phyloP scores from a whole-genome alignment of 1,140 invertebrate genomes.

The Philotrypesis tridentata region DNA sequence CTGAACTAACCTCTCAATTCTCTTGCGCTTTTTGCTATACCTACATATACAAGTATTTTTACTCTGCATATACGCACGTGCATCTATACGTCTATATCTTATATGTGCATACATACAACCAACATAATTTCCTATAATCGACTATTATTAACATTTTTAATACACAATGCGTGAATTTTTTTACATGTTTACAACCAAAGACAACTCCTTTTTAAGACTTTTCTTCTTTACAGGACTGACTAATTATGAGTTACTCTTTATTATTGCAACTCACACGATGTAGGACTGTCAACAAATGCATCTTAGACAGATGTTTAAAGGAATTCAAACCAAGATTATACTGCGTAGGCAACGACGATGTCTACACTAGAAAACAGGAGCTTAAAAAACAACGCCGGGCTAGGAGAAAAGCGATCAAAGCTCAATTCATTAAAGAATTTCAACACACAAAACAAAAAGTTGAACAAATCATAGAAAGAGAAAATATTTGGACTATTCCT shows the following conservation, averaged over 20 bases:
- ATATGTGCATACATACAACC: too few relatives aligned
- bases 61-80: too few relatives aligned
- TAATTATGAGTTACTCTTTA: conserved; percentile 59
- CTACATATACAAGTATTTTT: too few relatives aligned
- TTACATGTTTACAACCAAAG: too few relatives aligned
- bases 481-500: conserved; percentile 95
- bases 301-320: conserved; percentile 61
- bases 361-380: conserved; percentile 54
- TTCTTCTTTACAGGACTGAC: conserved; percentile 48
- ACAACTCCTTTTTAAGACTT: not conserved
- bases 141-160: not conserved
- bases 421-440: conserved; percentile 62
- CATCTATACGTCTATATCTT: too few relatives aligned
- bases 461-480: conserved; percentile 75
- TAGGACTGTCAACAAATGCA: conserved; percentile 54
- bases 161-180: too few relatives aligned
- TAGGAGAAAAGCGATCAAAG: conserved; percentile 59
- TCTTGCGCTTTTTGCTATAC: too few relatives aligned
- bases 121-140: too few relatives aligned
- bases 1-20: not conserved
- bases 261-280: conserved; percentile 51
- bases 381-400: conserved; percentile 48
- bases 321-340: conserved; percentile 59
- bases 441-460: conserved; percentile 65
- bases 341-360: conserved; percentile 57